Base-by-base conservation (phyloP, 1,140 invertebrate species). In the Bombus fervidus region DNA sequence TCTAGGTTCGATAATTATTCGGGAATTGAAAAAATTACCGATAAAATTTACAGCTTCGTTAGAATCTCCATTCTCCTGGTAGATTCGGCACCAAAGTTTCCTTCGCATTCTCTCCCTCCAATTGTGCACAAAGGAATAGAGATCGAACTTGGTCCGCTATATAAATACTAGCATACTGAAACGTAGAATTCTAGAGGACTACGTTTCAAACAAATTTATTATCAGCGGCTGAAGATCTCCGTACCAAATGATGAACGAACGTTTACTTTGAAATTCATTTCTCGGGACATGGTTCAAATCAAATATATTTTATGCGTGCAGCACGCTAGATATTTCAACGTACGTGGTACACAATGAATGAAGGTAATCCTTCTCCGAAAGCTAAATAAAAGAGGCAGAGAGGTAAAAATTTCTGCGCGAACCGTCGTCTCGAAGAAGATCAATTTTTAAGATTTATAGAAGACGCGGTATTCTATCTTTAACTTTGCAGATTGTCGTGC, bases 141-240 rank as follows among this genome's bases (percentile, higher is more conserved):
- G n/a, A 75, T 74, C 41, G 72, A 74, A 74, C 72, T 74, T 47
- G 47, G 3, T 25, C 41, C n/a, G 28, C n/a, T 47, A 12, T 47
- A 74, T 74, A 74, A 74, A 74, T 47, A 47, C 73, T 8, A 34
- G 15, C 15, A 31, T 53, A 53, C 25, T 0, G 41, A 34, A 34
- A 25, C 73, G 10, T 34, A 13, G 18, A 25, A 6, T 34, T 34
- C 10, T 1, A 13, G 3, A 3, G 71, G 39, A 72, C 31, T 34
- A 47, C 25, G n/a, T 47, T 74, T 74, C 31, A 47, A 74, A 73
- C 39, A 41, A 41, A 74, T 74, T 74, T 74, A 47, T 47, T 31
- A 34, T 18, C 10, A 28, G 28, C 28, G 25, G 9, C 25, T 15
- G 71, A 47, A 5, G n/a, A 41, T n/a, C n/a, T 12, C 3, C 12